Conservation (phyloP, 1,140 invertebrate species). For the Lepeophtheirus salmonis region DNA sequence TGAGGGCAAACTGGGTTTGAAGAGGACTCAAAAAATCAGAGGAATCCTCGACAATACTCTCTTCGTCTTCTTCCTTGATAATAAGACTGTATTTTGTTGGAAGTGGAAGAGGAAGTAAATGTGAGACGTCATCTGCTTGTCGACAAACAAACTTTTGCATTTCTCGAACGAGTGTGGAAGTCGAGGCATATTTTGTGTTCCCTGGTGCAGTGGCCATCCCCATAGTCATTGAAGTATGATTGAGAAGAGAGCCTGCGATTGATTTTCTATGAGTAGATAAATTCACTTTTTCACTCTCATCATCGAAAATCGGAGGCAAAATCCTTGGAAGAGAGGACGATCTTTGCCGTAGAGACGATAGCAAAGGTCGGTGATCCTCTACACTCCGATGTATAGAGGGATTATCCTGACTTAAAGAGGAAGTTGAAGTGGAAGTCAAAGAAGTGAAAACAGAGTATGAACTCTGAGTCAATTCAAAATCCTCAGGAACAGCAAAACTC, state of each 20-base stretch:
- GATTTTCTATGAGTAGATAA: background rate
- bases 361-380: background rate
- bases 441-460: background rate
- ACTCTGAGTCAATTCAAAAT: background rate
- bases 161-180: constrained; percentile 4
- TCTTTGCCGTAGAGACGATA: background rate
- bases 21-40: too few relatives aligned
- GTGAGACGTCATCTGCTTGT: background rate
- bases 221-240: background rate
- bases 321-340: constrained; percentile 8
- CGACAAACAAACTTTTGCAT: constrained; percentile 15
- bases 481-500: background rate
- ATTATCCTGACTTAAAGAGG: background rate
- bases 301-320: constrained; percentile 9
- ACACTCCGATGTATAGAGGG: background rate
- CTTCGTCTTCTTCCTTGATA: background rate
- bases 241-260: background rate
- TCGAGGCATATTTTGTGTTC: background rate
- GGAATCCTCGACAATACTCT: too few relatives aligned
- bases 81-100: constrained; percentile 2
- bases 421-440: background rate
- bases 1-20: too few relatives aligned
- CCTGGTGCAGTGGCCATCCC: background rate
- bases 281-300: background rate
- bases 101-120: constrained; percentile 2